phyloP scores from a whole-genome alignment of 23 tunicate genomes.

The Corella eumyota region DNA sequence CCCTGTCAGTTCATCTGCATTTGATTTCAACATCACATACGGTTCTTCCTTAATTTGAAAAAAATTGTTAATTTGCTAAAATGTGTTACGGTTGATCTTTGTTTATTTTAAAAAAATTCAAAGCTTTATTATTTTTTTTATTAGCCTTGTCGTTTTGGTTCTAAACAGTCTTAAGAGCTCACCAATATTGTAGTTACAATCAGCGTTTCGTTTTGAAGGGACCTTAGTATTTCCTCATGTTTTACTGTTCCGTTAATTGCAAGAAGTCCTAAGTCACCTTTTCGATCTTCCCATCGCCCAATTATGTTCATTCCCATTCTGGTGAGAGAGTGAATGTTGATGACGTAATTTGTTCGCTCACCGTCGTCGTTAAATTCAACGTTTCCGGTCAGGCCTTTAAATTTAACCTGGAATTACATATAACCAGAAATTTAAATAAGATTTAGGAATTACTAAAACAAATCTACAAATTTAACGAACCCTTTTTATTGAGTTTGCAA shows the following conservation, averaged over 20 bases:
- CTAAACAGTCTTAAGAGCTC: neutral
- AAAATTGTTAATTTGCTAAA: neutral
- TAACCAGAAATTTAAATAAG: neutral
- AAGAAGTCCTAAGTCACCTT: neutral
- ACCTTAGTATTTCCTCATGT: constrained; percentile 1
- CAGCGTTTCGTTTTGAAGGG: constrained; percentile 15
- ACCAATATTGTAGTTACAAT: constrained; percentile 37
- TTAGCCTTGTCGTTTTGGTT: constrained; percentile 20
- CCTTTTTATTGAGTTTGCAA: constrained; percentile 17
- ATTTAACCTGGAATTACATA: constrained; percentile 7
- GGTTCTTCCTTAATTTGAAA: constrained; percentile 32
- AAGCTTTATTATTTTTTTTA: neutral
- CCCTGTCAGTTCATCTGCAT: constrained; percentile 18
- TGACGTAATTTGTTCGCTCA: constrained; percentile 13
- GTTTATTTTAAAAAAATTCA: neutral
- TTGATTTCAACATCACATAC: constrained; percentile 27
- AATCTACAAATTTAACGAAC: too few relatives aligned
- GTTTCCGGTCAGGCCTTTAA: constrained; percentile 31
- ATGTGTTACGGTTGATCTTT: neutral
- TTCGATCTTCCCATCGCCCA: constrained; percentile 15
- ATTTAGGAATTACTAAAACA: too few relatives aligned
- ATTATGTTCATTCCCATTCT: constrained; percentile 4
- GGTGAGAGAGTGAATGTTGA: constrained; percentile 6
- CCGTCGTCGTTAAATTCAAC: constrained; percentile 39
- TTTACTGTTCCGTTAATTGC: neutral